Evolutionary conservation across 2,797 vertebrate genomes (phyloP), one percentile per base, ranked within the genome.

Genomic region (Malacoctenus gilli): DNA sequence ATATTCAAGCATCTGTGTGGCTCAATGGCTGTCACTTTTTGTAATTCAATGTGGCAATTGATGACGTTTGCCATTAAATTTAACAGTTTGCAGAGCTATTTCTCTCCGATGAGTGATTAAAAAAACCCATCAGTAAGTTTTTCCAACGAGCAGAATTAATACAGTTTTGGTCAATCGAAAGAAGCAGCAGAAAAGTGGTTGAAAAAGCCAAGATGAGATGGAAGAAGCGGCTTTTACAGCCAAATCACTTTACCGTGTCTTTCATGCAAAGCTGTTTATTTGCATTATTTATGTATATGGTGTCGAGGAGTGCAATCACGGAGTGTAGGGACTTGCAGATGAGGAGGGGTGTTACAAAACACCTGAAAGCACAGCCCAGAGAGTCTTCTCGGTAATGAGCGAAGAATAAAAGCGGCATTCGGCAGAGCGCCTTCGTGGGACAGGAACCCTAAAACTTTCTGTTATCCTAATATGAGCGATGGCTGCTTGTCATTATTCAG

Each of bases 361-460:
- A 14, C 18, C 47, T 35, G 42, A 48, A 49, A 23, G 34, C 18
- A 16, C 20, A 19, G 10, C 11, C 43, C 5, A 41, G 14, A 40
- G 14, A 40, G 35, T 53, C 35, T 69, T 11, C 37, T 20, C 31
- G 22, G 32, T 53, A 66, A 53, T 41, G 14, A 40, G 4, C n/a
- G 39, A 39, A 8, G 39, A 39, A 8, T 30, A 62, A 53, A 59
- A 37, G 21, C 39, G 25, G 9, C 18, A 20, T 35, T 14, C 23
- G 9, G 14, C 21, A 39, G 3, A 22, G 38, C 15, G 23, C 9
- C 66, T 41, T 25, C 15, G 43, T 9, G 15, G 18, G 13, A 13
- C 14, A 21, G 4, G 42, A 63, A 18, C 25, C 12, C 28, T 34
- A 55, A n/a, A n/a, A 43, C 3, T 5, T 1, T 0, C 13, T 8